Base-by-base conservation (phyloP, 2,888 invertebrate genomes). In the Iphiclides podalirius region DNA sequence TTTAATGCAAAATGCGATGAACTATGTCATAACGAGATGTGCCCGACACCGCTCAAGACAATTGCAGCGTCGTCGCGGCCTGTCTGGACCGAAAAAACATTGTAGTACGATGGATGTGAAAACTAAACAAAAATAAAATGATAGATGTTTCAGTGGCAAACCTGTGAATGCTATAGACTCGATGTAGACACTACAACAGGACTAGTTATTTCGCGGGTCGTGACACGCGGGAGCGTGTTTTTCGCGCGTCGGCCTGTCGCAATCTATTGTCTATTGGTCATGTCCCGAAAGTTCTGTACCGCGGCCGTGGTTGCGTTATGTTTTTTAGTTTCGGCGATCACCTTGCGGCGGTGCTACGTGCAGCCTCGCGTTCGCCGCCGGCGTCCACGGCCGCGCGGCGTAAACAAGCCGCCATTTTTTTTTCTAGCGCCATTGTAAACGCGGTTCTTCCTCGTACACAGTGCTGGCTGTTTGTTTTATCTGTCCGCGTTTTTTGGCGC, bases 261-360 rank as follows among this genome's bases (percentile, higher is more conserved):
- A 79, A 81, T 60, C 67, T 53, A 78, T 79, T 79, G 77, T 80
- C 63, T 67, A 78, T 84, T 84, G 75, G 84, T 83, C 80, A 81
- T 82, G 84, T 82, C 76, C 80, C 64, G 75, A 75, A 79, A 81
- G 59, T 59, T 54, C 44, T 47, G 50, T 51, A 52, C 53, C 60
- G 59, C 54, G 56, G 70, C 53, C 60, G 59, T 54, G 56, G 70
- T 78, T 75, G 77, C 76, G 70, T 70, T 79, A 75, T 73, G 70
- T 70, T 77, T 80, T 20, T n/a, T n/a, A n/a, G n/a, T n/a, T 79
- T 78, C 71, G 71, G 71, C 72, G 67, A 68, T 61, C 57, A 64
- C 63, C 65, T 64, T 59, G 63, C 49, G 49, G 51, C 52, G 33
- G 53, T 72, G 60, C 68, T 79, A 84, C 85, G 83, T 81, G 83